Conservation (phyloP, 2,797 vertebrate species). For the Acanthopagrus latus region DNA sequence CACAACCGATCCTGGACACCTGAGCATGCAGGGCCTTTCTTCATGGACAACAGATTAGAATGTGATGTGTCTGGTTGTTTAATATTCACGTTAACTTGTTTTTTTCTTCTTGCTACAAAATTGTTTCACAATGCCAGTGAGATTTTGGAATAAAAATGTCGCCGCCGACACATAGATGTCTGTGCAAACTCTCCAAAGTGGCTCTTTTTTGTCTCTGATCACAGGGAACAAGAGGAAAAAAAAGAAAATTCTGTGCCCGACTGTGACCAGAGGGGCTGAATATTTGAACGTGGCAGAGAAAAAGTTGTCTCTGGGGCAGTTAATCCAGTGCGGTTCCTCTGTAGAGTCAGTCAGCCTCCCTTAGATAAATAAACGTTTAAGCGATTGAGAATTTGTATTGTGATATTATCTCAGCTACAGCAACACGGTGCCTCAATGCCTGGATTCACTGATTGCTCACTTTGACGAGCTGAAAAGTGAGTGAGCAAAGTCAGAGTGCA, state of each 20-base stretch:
- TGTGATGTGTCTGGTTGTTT: neutral
- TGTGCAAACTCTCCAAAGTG: neutral
- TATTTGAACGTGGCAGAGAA: neutral
- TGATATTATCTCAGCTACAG: neutral
- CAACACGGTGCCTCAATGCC: neutral
- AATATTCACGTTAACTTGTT: neutral
- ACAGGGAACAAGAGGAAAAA: neutral
- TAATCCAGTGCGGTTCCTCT: neutral
- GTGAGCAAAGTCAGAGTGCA: neutral
- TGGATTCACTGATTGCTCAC: neutral
- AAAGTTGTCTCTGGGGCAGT: neutral
- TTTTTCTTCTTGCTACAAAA: neutral
- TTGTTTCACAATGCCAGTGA: neutral
- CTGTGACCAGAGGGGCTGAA: neutral
- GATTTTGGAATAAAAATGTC: neutral
- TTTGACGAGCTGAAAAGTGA: neutral
- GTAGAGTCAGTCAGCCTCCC: neutral
- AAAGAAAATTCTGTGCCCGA: neutral
- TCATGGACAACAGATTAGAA: neutral
- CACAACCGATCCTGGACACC: slow-evolving; percentile 12
- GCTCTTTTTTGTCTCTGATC: neutral
- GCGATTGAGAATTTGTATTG: neutral
- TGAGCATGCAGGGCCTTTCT: neutral
- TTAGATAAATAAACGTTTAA: neutral
- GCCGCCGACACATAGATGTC: neutral